phyloP scores from a whole-genome alignment of 1,140 invertebrate species.

The Teleogryllus occipitalis region DNA sequence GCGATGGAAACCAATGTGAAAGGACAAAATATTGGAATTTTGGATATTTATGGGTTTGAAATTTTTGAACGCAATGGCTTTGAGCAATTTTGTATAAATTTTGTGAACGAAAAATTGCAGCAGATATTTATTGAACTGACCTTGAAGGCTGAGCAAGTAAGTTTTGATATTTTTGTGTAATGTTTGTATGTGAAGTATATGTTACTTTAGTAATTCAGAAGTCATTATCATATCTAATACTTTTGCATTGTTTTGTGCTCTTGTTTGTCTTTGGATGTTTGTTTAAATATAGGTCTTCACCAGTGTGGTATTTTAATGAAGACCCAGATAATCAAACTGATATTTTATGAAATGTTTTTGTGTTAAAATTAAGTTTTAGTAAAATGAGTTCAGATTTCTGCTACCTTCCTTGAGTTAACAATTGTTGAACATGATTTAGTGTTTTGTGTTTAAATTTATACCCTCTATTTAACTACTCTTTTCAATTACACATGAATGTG shows the following conservation, averaged over 20 bases:
- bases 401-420: too few relatives aligned
- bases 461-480: neutral
- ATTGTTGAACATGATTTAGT: neutral
- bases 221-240: too few relatives aligned
- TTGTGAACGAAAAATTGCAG: constrained; percentile 79
- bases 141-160: constrained; percentile 60
- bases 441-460: neutral
- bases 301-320: too few relatives aligned
- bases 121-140: constrained; percentile 72
- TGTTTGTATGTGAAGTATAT: too few relatives aligned
- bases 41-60: constrained; percentile 62
- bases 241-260: too few relatives aligned
- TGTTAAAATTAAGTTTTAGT: too few relatives aligned
- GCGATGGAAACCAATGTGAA: constrained; percentile 50
- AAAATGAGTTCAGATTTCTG: too few relatives aligned
- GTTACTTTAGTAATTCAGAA: too few relatives aligned
- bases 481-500: neutral
- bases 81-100: constrained; percentile 92
- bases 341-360: too few relatives aligned
- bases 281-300: too few relatives aligned
- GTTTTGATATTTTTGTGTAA: constrained; percentile 17
- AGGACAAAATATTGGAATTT: constrained; percentile 48
- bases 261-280: too few relatives aligned
- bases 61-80: constrained; percentile 64
- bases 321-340: too few relatives aligned